These are phyloP conservation scores for Chaetodon trifascialis DNA, from an alignment of 2,113 vertebrate genomes.

Conservation along the genomic window DNA sequence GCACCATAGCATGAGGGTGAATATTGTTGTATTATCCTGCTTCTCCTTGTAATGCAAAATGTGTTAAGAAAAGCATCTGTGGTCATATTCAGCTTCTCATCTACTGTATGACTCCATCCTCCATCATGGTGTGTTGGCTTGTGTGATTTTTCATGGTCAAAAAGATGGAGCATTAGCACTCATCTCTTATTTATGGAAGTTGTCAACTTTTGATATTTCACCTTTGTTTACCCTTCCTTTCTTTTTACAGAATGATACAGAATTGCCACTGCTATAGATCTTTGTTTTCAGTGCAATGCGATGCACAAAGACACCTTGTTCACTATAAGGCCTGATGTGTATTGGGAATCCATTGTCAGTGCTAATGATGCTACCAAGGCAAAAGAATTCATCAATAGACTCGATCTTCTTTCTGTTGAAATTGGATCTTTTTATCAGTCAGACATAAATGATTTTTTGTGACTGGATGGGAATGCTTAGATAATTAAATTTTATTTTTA, in stretches of 20 bases:
- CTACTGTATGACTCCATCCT: not conserved
- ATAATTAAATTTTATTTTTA: not conserved
- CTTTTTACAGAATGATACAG: not conserved
- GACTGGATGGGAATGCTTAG: not conserved
- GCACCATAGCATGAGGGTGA: not conserved
- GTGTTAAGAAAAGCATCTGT: conserved; percentile 2
- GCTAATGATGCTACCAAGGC: conserved; percentile 30
- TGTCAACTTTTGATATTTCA: not conserved
- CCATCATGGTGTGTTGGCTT: not conserved
- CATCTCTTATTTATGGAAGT: not conserved
- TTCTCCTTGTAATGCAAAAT: not conserved
- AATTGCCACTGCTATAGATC: not conserved
- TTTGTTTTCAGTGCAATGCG: not conserved
- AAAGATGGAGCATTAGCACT: not conserved
- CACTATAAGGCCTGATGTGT: conserved; percentile 19
- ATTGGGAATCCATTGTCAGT: conserved; percentile 30
- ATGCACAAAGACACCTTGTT: conserved; percentile 18
- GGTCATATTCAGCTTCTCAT: conserved; percentile 7
- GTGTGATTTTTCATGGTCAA: not conserved
- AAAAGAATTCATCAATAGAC: conserved; percentile 34
- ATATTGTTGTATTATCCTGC: not conserved
- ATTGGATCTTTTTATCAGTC: conserved; percentile 26
- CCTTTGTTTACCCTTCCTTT: not conserved
- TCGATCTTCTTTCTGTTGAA: conserved; percentile 38
- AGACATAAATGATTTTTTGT: conserved; percentile 7